These are phyloP conservation scores for Aspidoscelis tigris DNA, from an alignment of 2,113 vertebrate species.

Conservation along the genomic window DNA sequence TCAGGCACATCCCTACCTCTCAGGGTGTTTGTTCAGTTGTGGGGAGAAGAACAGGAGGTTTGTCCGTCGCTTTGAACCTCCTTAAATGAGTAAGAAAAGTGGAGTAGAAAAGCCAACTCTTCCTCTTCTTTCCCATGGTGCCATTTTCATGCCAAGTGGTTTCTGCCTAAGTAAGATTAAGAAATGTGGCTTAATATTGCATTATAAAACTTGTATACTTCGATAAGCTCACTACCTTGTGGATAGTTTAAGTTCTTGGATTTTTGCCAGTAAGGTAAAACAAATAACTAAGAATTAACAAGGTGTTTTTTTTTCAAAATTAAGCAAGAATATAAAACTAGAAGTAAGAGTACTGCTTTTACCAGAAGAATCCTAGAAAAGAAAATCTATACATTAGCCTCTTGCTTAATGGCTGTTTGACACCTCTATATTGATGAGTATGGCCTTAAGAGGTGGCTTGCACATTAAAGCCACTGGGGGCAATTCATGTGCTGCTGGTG, in stretches of 20 bases:
- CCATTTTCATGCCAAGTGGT: too few relatives aligned
- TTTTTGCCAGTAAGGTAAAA: slow-evolving; percentile 39
- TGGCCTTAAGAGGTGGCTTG: slow-evolving; percentile 38
- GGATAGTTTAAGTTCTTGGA: slow-evolving; percentile 19
- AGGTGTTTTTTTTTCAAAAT: slow-evolving; percentile 33
- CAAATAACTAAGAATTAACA: slow-evolving; percentile 48
- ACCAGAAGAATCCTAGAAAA: not conserved
- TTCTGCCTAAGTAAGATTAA: not conserved
- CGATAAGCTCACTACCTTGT: slow-evolving; percentile 36
- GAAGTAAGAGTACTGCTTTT: not conserved
- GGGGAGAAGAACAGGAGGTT: too few relatives aligned
- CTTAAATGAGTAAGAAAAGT: too few relatives aligned
- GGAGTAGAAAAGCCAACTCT: too few relatives aligned
- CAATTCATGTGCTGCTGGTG: not conserved
- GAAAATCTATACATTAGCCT: slow-evolving; percentile 52
- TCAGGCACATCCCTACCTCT: too few relatives aligned
- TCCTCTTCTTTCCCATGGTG: too few relatives aligned
- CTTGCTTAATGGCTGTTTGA: not conserved
- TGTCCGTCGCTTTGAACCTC: too few relatives aligned
- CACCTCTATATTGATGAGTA: slow-evolving; percentile 54
- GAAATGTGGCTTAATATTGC: not conserved
- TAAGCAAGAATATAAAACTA: slow-evolving; percentile 17
- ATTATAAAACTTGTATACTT: slow-evolving; percentile 27
- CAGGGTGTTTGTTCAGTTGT: too few relatives aligned
- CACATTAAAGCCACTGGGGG: slow-evolving; percentile 48